These are phyloP conservation scores for Perca schrenkii DNA, from an alignment of 2,113 vertebrate species.

Conservation along the genomic window DNA sequence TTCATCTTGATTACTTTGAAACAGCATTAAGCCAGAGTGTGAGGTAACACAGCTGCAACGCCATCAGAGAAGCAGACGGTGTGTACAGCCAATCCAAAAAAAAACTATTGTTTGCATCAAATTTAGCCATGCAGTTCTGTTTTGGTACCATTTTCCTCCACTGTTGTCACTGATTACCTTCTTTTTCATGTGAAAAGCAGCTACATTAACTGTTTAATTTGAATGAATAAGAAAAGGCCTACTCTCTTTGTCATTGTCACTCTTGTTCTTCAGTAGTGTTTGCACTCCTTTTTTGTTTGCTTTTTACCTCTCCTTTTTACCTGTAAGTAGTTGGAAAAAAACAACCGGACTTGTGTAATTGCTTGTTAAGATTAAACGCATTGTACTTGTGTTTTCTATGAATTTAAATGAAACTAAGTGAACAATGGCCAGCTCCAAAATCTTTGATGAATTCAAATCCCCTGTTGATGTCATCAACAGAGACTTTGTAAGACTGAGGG, in stretches of 20 bases:
- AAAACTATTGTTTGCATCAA: background rate
- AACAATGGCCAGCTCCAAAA: background rate
- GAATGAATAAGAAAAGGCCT: background rate
- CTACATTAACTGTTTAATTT: background rate
- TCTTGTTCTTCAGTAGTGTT: background rate
- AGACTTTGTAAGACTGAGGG: background rate
- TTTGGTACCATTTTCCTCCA: background rate
- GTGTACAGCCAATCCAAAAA: constrained; percentile 6
- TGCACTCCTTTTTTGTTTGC: background rate
- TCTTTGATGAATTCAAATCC: background rate
- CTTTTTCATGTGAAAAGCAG: background rate
- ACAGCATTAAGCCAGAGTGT: constrained; percentile 20
- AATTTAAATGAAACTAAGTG: background rate
- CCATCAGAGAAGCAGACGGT: constrained; percentile 22
- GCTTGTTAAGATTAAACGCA: constrained; percentile 16
- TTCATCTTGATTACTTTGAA: constrained; percentile 46
- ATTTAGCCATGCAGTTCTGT: background rate
- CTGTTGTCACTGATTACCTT: background rate
- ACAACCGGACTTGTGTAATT: background rate
- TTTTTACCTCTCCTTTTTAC: constrained; percentile 8
- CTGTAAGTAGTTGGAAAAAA: background rate
- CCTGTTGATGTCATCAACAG: background rate
- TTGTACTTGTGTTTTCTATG: background rate
- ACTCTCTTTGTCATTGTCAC: background rate
- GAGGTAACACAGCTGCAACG: constrained; percentile 47